Conservation (phyloP, 1,140 invertebrate species). For the Eumaeus atala region DNA sequence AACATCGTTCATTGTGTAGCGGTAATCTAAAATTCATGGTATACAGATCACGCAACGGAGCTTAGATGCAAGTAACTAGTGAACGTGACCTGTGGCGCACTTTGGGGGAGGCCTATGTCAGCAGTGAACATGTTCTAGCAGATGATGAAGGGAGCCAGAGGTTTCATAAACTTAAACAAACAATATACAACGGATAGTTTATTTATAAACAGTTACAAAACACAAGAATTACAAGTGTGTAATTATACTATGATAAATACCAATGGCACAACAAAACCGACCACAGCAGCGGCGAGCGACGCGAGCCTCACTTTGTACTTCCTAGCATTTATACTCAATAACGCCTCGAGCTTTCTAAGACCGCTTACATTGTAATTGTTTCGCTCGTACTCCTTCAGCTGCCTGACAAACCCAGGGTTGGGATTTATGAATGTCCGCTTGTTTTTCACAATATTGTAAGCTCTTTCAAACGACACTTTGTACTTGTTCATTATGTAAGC, state of each 20-base stretch:
- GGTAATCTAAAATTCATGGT: too few relatives aligned
- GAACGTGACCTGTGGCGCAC: too few relatives aligned
- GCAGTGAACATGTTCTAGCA: too few relatives aligned
- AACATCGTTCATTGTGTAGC: too few relatives aligned
- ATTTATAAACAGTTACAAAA: too few relatives aligned
- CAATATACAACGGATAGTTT: too few relatives aligned
- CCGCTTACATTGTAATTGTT: conserved; percentile 53
- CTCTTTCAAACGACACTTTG: conserved; percentile 89
- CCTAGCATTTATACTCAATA: conserved; percentile 51
- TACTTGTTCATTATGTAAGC: conserved; percentile 96
- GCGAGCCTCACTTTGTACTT: conserved; percentile 60
- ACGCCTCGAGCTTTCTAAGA: conserved; percentile 48
- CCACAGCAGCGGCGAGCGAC: conserved; percentile 45
- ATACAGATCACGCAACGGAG: too few relatives aligned
- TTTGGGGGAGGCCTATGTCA: too few relatives aligned
- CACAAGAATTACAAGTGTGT: too few relatives aligned
- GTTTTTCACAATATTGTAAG: conserved; percentile 91
- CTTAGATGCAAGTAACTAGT: too few relatives aligned
- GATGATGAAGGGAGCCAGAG: too few relatives aligned
- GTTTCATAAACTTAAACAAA: too few relatives aligned
- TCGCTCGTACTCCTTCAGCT: conserved; percentile 83
- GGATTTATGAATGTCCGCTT: conserved; percentile 94
- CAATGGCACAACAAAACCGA: conserved; percentile 53
- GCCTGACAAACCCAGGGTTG: conserved; percentile 98
- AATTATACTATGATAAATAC: conserved; percentile 28